Evolutionary conservation across 2,888 invertebrate species (phyloP), one percentile per base, ranked within the genome.

Genomic region (Pelosia muscerda): DNA sequence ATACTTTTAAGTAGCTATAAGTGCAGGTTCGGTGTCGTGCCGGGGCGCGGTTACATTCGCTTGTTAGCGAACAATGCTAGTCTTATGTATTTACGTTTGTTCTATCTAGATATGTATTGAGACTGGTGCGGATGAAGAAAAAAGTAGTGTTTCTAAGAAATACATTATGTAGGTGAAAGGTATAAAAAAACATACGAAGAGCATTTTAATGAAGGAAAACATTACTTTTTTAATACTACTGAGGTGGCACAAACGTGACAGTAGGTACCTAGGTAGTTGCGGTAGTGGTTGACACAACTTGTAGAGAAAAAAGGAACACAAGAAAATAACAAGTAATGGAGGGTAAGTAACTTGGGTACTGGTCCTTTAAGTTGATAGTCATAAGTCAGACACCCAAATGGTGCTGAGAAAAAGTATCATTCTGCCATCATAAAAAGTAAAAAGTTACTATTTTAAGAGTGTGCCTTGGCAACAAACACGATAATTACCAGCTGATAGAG

Each of bases 21-120:
- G 79, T 80, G 77, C 82, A 81, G 81, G 81, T 83, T 80, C 81
- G 81, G 76, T 90, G 89, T 91, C 92, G 90, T 92, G 90, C 89
- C 84, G 81, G 84, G 88, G 88, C 84, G 89, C 90, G 90, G 91
- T 92, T 90, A 89, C 87, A 86, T 88, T 74, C 86, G 89, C 92
- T 92, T 92, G 92, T 92, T 92, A 92, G 91, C 83, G 87, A 89
- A 93, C 91, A 93, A 92, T 91, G 91, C 89, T 81, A 55, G 69
- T 53, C 54, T 28, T 58, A 70, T 55, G 84, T 83, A 84, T 84
- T 83, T 84, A 86, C 83, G 84, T 84, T 84, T 79, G 76, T 78
- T 72, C 76, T 81, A 85, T 86, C 82, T 84, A 85, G 84, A 86
- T 86, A 81, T 78, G 78, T 80, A 81, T 78, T 79, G 75, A 74